Evolutionary conservation across 2,888 invertebrate genomes (phyloP).

Genomic region (Oscheius myriophilus): DNA sequence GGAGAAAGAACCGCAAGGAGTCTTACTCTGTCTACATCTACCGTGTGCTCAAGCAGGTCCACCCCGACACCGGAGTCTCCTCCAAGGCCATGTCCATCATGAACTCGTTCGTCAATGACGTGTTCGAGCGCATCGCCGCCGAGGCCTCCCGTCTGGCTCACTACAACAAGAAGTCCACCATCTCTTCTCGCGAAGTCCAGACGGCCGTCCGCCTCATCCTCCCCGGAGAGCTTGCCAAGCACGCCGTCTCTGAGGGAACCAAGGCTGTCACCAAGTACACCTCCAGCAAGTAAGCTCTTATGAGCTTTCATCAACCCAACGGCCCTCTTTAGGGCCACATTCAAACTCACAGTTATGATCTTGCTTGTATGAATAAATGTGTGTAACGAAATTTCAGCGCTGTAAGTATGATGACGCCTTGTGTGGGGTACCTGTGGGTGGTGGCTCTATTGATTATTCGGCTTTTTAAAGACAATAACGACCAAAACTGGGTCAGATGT

Average conservation of each 20-base stretch:
- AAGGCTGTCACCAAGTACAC: slow-evolving; percentile 55
- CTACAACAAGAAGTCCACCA: slow-evolving; percentile 78
- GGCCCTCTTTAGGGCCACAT: slow-evolving; percentile 59
- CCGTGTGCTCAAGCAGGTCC: slow-evolving; percentile 76
- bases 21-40: slow-evolving; percentile 75
- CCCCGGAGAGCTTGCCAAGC: slow-evolving; percentile 55
- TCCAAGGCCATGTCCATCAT: slow-evolving; percentile 80
- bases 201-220: slow-evolving; percentile 66
- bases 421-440: too few species aligned
- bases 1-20: slow-evolving; percentile 62
- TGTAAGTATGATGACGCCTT: too few species aligned
- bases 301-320: slow-evolving; percentile 44
- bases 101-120: slow-evolving; percentile 82
- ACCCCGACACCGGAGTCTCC: slow-evolving; percentile 79
- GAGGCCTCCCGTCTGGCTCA: slow-evolving; percentile 75
- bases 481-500: too few species aligned
- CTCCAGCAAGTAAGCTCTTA: slow-evolving; percentile 42
- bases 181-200: slow-evolving; percentile 75
- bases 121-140: slow-evolving; percentile 80
- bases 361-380: neutral
- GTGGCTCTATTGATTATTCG: too few species aligned
- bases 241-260: slow-evolving; percentile 53
- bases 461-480: too few species aligned
- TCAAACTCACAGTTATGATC: neutral
- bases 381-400: too few species aligned